Conservation (phyloP, 2,888 invertebrate species). For the Drosophila kanekoi region DNA sequence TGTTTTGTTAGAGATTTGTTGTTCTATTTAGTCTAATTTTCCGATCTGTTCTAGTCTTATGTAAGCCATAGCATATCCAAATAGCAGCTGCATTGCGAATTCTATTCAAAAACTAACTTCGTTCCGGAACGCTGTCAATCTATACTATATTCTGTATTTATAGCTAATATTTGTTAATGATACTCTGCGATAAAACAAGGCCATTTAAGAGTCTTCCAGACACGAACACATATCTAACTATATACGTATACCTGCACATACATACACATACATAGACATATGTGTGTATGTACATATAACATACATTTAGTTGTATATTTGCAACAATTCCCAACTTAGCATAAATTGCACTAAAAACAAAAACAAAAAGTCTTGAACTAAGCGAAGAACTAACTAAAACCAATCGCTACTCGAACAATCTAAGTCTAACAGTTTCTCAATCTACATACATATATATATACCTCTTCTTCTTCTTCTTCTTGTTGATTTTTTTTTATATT, state of each 20-base stretch:
- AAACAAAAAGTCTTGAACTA: constrained; percentile 51
- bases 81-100: constrained; percentile 5
- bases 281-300: no score
- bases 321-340: constrained; percentile 36
- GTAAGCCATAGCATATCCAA: constrained; percentile 28
- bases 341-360: constrained; percentile 55
- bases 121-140: constrained; percentile 1
- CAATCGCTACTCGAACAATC: constrained; percentile 35
- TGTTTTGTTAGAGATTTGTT: constrained; percentile 47
- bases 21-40: constrained; percentile 12
- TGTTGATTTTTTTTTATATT: constrained; percentile 18
- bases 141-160: background rate
- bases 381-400: constrained; percentile 47
- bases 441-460: background rate
- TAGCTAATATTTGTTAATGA: constrained; percentile 23
- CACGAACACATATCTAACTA: constrained; percentile 1
- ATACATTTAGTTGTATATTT: constrained; percentile 8
- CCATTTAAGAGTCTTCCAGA: constrained; percentile 37
- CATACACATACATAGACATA: no score
- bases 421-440: constrained; percentile 31
- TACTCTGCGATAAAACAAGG: constrained; percentile 25
- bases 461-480: background rate
- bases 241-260: no score
- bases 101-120: background rate
- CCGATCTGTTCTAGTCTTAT: constrained; percentile 27